Conservation (phyloP, 2,888 invertebrate species). For the Hypsopygia costalis region DNA sequence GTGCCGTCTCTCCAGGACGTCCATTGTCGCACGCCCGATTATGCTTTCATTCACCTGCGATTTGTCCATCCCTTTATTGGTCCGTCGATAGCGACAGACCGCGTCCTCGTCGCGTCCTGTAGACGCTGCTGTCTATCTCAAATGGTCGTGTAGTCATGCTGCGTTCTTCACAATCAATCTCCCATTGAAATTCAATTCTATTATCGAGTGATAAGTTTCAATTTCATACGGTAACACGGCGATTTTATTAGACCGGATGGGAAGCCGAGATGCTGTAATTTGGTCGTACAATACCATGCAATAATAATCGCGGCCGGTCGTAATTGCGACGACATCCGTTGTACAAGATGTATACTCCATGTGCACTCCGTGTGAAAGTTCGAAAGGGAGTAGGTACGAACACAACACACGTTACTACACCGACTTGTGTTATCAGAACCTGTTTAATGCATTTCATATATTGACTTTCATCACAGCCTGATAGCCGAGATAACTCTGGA, state of each 20-base stretch:
- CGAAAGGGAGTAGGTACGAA: slow-evolving; percentile 37
- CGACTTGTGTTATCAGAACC: slow-evolving; percentile 55
- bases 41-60: slow-evolving; percentile 56
- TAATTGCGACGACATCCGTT: slow-evolving; percentile 76
- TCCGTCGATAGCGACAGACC: slow-evolving; percentile 35
- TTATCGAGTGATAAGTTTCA: slow-evolving; percentile 26
- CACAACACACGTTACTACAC: slow-evolving; percentile 29
- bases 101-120: slow-evolving; percentile 37
- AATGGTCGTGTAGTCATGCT: slow-evolving; percentile 31
- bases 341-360: slow-evolving; percentile 49
- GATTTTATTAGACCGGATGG: slow-evolving; percentile 57
- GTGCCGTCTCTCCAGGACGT: slow-evolving; percentile 38
- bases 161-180: slow-evolving; percentile 7
- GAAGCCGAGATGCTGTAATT: slow-evolving; percentile 75
- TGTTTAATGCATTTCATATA: slow-evolving; percentile 58
- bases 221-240: slow-evolving; percentile 19
- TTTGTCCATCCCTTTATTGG: slow-evolving; percentile 54
- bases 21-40: slow-evolving; percentile 41
- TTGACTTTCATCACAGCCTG: slow-evolving; percentile 55
- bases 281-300: slow-evolving; percentile 71
- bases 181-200: slow-evolving; percentile 23
- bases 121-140: slow-evolving; percentile 20
- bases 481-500: slow-evolving; percentile 42
- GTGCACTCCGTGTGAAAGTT: slow-evolving; percentile 71
- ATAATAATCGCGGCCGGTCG: slow-evolving; percentile 70